Conservation (phyloP, 2,888 invertebrate genomes). For the Leucozona laternaria region DNA sequence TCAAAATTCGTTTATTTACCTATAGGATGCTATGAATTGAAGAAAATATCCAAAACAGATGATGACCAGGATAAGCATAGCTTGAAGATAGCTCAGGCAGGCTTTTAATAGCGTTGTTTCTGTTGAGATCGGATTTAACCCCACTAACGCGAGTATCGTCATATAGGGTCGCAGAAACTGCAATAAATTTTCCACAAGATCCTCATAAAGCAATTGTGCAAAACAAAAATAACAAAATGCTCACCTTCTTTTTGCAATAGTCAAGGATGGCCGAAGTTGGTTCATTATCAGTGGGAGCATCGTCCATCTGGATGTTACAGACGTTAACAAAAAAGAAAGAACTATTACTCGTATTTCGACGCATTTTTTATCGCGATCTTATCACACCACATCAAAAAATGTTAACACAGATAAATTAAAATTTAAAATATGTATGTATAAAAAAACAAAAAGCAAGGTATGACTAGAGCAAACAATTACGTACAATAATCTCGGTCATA, state of each 20-base stretch:
- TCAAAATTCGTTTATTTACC: constrained; percentile 83
- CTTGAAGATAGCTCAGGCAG: constrained; percentile 88
- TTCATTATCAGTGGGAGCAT: constrained; percentile 87
- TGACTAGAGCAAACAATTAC: constrained; percentile 55
- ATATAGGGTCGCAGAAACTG: constrained; percentile 91
- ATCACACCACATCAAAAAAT: constrained; percentile 16
- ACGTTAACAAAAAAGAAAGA: constrained; percentile 80
- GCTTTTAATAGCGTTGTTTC: constrained; percentile 87
- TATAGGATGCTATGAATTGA: constrained; percentile 92
- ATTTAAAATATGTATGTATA: constrained; percentile 16
- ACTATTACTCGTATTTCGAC: constrained; percentile 79
- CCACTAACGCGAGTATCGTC: constrained; percentile 89
- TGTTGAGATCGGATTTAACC: constrained; percentile 88
- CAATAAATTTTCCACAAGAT: constrained; percentile 76
- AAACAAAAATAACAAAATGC: background rate
- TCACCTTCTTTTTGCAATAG: constrained; percentile 91
- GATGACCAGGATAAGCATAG: constrained; percentile 87
- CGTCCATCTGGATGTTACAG: constrained; percentile 86
- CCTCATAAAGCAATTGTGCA: background rate
- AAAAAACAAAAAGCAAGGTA: constrained; percentile 65
- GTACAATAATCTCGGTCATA: constrained; percentile 78
- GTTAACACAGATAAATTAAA: constrained; percentile 28
- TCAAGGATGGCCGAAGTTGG: constrained; percentile 91
- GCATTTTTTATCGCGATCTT: constrained; percentile 68
- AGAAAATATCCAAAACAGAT: constrained; percentile 90